Conservation (phyloP, 2,888 invertebrate genomes). For the Drosophila anomalipes region DNA sequence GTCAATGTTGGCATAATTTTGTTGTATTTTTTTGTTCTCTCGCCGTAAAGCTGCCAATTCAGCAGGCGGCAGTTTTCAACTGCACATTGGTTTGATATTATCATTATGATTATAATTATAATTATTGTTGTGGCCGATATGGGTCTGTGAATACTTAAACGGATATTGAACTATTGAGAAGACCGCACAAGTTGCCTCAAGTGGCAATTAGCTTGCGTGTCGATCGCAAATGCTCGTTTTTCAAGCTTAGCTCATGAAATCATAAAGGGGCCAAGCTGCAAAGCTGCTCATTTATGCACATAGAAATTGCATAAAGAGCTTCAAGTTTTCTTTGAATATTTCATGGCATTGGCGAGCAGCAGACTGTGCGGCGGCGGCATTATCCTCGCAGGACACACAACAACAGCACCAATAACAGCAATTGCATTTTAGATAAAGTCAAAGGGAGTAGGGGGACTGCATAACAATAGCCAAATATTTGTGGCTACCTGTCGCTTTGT, state of each 20-base stretch:
- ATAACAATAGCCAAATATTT: conserved; percentile 50
- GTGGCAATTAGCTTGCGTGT: conserved; percentile 65
- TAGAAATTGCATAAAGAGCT: conserved; percentile 37
- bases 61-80: conserved; percentile 25
- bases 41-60: conserved; percentile 20
- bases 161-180: conserved; percentile 62
- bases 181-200: conserved; percentile 61
- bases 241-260: conserved; percentile 36
- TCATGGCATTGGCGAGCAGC: conserved; percentile 55
- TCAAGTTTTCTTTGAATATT: conserved; percentile 68
- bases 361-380: conserved; percentile 12
- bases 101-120: conserved; percentile 26
- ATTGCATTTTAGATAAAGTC: conserved; percentile 50
- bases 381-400: conserved; percentile 39
- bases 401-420: conserved; percentile 37
- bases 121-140: conserved; percentile 19
- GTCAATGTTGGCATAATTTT: conserved; percentile 45
- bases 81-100: conserved; percentile 41
- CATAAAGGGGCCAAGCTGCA: conserved; percentile 14
- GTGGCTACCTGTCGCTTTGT: conserved; percentile 59
- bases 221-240: conserved; percentile 30
- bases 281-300: conserved; percentile 20
- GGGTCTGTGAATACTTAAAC: conserved; percentile 8
- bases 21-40: not conserved
- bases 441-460: not conserved